Base-by-base conservation (phyloP, 2,113 vertebrate genomes). In the Ceyx melanurus region DNA sequence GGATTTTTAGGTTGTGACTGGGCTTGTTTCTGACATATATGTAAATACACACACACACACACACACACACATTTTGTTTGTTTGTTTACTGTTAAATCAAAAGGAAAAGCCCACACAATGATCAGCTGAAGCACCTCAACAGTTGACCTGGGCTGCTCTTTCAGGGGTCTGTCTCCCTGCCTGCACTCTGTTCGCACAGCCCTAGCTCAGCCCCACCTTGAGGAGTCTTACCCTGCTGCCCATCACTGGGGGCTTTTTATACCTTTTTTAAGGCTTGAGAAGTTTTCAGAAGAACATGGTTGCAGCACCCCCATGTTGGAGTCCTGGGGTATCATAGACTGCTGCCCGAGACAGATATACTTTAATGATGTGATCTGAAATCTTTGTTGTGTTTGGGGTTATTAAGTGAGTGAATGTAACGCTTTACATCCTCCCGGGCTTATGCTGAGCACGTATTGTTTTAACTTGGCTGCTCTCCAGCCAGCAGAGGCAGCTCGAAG, bases 251-350 rank as follows among this genome's bases (percentile, higher is more conserved):
- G 31, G 21, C 8, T 21, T 65, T 82, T 56, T 42, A n/a, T 5
- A 33, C 18, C 15, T 53, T 78, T 85, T 45, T 53, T 35, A 92
- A 48, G 2, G 4, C 31, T 29, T 9, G 31, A 33, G 57, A n/a
- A 60, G 21, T 50, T 75, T 92, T 61, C 67, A 40, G 72, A 48
- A 25, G 53, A 10, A 10, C 0, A 4, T 4, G 71, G 17, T 6
- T 2, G 0, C n/a, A 31, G 11, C 20, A 5, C 13, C 33, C 31
- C 31, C 11, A 1, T 2, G 3, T 13, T 26, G n/a, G 35, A 66
- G 46, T 50, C 37, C 42, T 37, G n/a, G 35, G 11, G 13, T 60
- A 56, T 25, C 37, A n/a, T 6, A 8, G 21, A 22, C 5, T 0
- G 0, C 17, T 28, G 77, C 33, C 23, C 1, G 5, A 25, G n/a